Conservation (phyloP, 2,113 vertebrate genomes). For the Sander lucioperca region DNA sequence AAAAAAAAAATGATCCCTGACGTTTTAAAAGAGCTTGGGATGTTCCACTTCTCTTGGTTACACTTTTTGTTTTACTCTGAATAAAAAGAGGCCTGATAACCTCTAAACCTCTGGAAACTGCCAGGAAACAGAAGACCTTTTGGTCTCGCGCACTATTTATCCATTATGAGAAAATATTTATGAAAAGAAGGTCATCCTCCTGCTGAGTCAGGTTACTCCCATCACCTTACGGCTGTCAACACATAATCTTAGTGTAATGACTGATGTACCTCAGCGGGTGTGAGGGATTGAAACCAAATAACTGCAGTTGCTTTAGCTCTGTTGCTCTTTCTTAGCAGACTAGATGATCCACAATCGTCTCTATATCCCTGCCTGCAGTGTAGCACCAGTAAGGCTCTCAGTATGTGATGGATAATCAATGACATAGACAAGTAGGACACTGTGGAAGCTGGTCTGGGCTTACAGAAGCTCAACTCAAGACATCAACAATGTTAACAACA, state of each 20-base stretch:
- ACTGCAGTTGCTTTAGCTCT: conserved; percentile 27
- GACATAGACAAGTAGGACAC: conserved; percentile 21
- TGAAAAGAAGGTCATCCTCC: conserved; percentile 11
- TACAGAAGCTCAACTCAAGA: conserved; percentile 27
- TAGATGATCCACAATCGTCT: conserved; percentile 23
- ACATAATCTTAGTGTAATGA: neutral
- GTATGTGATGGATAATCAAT: conserved; percentile 57
- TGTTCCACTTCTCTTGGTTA: neutral
- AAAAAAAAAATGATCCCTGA: neutral
- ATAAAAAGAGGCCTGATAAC: conserved; percentile 4
- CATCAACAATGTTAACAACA: conserved; percentile 1
- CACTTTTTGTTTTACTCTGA: neutral
- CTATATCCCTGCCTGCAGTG: neutral
- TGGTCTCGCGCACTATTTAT: neutral
- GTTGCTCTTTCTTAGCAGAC: conserved; percentile 9
- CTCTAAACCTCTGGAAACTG: neutral
- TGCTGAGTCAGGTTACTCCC: neutral
- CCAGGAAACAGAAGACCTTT: neutral
- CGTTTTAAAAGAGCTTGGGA: neutral
- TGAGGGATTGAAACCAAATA: conserved; percentile 17
- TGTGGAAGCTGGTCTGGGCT: neutral
- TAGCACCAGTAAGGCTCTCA: conserved; percentile 1
- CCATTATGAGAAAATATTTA: neutral
- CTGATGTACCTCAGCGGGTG: conserved; percentile 10
- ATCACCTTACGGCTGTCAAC: neutral